These are phyloP conservation scores for Sussaba pulchella DNA, from an alignment of 2,888 invertebrate genomes.

Conservation along the genomic window DNA sequence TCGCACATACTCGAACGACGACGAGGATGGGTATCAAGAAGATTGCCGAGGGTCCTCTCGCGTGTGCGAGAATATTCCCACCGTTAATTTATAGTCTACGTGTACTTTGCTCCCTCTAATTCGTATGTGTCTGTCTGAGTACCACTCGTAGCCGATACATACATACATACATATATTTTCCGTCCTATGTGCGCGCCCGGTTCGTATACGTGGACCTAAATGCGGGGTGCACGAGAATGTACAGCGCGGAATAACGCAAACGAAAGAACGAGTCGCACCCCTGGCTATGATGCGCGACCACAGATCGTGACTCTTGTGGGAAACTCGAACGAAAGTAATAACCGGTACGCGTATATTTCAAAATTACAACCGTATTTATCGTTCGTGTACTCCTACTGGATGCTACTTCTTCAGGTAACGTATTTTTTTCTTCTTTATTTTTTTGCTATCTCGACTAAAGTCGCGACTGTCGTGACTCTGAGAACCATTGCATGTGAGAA, in stretches of 20 bases:
- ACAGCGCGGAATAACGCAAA: constrained; percentile 40
- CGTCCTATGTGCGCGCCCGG: constrained; percentile 4
- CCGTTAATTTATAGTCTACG: constrained; percentile 78
- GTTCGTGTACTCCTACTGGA: constrained; percentile 49
- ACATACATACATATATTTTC: background rate
- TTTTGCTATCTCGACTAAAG: constrained; percentile 20
- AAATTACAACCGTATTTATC: constrained; percentile 58
- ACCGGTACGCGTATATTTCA: constrained; percentile 66
- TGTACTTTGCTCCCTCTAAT: constrained; percentile 49
- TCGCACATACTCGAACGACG: constrained; percentile 63
- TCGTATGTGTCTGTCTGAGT: constrained; percentile 41
- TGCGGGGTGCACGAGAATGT: constrained; percentile 10
- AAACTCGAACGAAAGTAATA: constrained; percentile 82
- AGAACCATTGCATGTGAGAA: constrained; percentile 28
- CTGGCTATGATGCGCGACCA: constrained; percentile 83
- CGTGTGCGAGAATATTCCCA: constrained; percentile 78
- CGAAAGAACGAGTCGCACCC: constrained; percentile 52
- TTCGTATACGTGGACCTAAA: constrained; percentile 4
- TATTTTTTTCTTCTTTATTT: constrained; percentile 48
- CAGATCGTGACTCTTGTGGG: constrained; percentile 84
- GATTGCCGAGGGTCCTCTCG: constrained; percentile 67
- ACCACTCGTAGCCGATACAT: constrained; percentile 35
- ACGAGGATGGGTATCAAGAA: constrained; percentile 69
- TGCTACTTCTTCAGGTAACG: constrained; percentile 42
- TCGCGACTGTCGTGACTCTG: constrained; percentile 23